These are phyloP conservation scores for Dicrurus megarhynchus DNA, from an alignment of 2,113 vertebrate species.

Conservation along the genomic window DNA sequence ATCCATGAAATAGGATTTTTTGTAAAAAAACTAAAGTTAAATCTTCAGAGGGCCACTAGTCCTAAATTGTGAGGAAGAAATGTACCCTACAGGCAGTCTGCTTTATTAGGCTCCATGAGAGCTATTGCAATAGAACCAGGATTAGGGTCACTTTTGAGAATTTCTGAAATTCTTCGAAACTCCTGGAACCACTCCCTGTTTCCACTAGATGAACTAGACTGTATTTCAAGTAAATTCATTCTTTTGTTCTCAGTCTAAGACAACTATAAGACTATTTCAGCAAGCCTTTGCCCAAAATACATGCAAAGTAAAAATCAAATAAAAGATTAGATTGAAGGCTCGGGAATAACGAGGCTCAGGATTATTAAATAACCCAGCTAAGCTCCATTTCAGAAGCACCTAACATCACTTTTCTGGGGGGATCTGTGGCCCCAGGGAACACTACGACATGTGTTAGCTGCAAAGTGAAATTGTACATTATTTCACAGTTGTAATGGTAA, in stretches of 20 bases:
- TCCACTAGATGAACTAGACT: background rate
- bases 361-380: constrained; percentile 2
- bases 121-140: background rate
- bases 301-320: background rate
- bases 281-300: background rate
- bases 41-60: background rate
- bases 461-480: background rate
- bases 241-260: background rate
- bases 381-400: constrained; percentile 1
- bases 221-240: background rate
- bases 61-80: background rate
- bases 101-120: background rate
- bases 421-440: background rate
- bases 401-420: background rate
- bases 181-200: background rate
- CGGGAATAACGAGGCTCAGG: background rate
- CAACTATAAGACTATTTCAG: background rate
- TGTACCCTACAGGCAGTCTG: background rate
- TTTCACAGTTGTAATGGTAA: background rate
- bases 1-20: background rate
- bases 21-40: background rate
- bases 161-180: background rate
- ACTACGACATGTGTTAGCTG: background rate
- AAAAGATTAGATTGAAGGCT: background rate
- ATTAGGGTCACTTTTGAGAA: background rate